These are phyloP conservation scores for Parthenolecanium corni DNA, from an alignment of 2,888 invertebrate genomes.

Conservation along the genomic window DNA sequence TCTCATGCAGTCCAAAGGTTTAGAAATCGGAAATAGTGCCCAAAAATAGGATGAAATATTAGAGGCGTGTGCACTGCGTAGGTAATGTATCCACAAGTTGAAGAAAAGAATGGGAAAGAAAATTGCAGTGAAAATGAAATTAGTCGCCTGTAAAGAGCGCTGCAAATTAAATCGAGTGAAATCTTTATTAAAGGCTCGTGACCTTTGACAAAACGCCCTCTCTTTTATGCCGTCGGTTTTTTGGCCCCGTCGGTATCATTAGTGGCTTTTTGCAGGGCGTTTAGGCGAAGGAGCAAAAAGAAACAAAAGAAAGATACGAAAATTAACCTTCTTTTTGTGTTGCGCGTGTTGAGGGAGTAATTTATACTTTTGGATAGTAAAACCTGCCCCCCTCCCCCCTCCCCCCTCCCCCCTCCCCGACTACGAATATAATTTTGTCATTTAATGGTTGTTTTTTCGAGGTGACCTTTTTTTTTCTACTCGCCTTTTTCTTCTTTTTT, in stretches of 20 bases:
- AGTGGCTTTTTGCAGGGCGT: slow-evolving; percentile 14
- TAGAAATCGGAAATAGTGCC: too few species aligned
- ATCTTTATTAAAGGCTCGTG: slow-evolving; percentile 25
- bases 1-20: too few species aligned
- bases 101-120: too few species aligned
- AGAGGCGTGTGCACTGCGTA: too few species aligned
- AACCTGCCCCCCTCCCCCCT: not conserved
- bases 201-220: slow-evolving; percentile 22
- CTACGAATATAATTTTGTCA: too few species aligned
- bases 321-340: too few species aligned
- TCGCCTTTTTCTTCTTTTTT: slow-evolving; percentile 5
- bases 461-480: not conserved
- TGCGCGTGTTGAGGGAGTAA: not conserved
- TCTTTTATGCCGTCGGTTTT: slow-evolving; percentile 22
- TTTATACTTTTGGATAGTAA: not conserved
- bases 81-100: too few species aligned
- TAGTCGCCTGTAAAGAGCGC: slow-evolving; percentile 21
- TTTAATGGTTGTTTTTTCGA: slow-evolving; percentile 18
- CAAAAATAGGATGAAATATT: too few species aligned
- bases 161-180: slow-evolving; percentile 27
- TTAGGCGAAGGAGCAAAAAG: not conserved
- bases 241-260: slow-evolving; percentile 21
- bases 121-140: slow-evolving; percentile 20
- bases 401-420: too few species aligned
- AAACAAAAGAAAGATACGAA: not conserved